Evolutionary conservation across 1,140 invertebrate species (phyloP).

Genomic region (Drosophila willistoni): DNA sequence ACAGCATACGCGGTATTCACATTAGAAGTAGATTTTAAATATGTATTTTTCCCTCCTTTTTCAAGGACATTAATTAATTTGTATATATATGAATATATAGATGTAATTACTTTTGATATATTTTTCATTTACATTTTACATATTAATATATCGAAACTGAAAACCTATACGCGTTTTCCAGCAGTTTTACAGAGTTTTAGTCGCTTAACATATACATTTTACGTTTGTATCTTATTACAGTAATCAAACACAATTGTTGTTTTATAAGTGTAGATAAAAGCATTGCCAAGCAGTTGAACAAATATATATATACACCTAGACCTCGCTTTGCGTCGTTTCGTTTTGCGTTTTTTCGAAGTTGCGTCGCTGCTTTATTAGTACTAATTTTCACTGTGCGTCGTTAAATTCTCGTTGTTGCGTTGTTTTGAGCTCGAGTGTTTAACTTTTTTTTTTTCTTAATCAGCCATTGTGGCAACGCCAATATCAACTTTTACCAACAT

Average conservation of each 20-base stretch:
- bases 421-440: too few relatives aligned
- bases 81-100: constrained; percentile 41
- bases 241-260: constrained; percentile 39
- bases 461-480: too few relatives aligned
- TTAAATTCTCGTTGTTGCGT: too few relatives aligned
- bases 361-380: too few relatives aligned
- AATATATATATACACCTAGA: constrained; percentile 21
- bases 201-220: constrained; percentile 58
- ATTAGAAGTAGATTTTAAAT: constrained; percentile 77
- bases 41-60: constrained; percentile 55
- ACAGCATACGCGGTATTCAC: constrained; percentile 76
- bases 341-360: too few relatives aligned
- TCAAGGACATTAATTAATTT: constrained; percentile 59
- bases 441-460: too few relatives aligned
- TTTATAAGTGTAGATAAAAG: constrained; percentile 57
- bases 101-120: constrained; percentile 51
- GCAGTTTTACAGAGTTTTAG: constrained; percentile 44
- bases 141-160: constrained; percentile 54
- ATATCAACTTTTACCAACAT: too few relatives aligned
- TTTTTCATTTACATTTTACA: constrained; percentile 70
- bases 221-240: constrained; percentile 38
- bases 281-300: constrained; percentile 69
- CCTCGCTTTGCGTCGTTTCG: too few relatives aligned
- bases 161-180: constrained; percentile 34
- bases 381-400: too few relatives aligned